Percentiles rank a stretch among this genome's conserved stretches.
These are phyloP conservation scores for Syndactyla subalaris DNA, from an alignment of 2,797 vertebrate genomes.

Conservation along the genomic window DNA sequence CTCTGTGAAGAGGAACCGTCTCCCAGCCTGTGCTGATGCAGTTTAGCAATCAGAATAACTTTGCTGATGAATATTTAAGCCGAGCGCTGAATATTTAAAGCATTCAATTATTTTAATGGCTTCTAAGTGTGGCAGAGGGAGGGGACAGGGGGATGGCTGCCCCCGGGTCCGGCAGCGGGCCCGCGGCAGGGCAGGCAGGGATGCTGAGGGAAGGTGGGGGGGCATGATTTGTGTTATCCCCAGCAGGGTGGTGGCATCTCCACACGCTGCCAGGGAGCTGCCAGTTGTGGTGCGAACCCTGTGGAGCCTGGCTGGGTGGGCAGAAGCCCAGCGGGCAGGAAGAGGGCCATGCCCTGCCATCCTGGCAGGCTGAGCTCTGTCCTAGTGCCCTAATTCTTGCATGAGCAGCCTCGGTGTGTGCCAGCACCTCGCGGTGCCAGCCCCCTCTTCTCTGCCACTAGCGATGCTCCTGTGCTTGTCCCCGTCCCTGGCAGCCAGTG, in stretches of 20 bases:
- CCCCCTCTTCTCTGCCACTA: background rate
- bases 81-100: slow-evolving; percentile 66
- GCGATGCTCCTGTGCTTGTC: rapidly evolving
- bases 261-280: rapidly evolving
- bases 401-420: rapidly evolving
- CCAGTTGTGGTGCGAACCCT: background rate
- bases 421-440: rapidly evolving
- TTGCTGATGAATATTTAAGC: slow-evolving; percentile 71
- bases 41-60: slow-evolving; percentile 64
- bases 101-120: slow-evolving; percentile 72
- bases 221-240: rapidly evolving
- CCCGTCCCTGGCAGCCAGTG: rapidly evolving
- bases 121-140: slow-evolving; percentile 53
- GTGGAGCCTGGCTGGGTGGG: rapidly evolving
- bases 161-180: background rate
- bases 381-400: slow-evolving; percentile 32
- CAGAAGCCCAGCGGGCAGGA: background rate
- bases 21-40: slow-evolving; percentile 24
- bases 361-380: background rate
- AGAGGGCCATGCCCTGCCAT: background rate
- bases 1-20: background rate
- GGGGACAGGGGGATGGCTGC: background rate
- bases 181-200: rapidly evolving
- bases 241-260: background rate
- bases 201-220: background rate